Evolutionary conservation across 2,888 invertebrate species (phyloP).

Genomic region (Nephrotoma guestfalica): DNA sequence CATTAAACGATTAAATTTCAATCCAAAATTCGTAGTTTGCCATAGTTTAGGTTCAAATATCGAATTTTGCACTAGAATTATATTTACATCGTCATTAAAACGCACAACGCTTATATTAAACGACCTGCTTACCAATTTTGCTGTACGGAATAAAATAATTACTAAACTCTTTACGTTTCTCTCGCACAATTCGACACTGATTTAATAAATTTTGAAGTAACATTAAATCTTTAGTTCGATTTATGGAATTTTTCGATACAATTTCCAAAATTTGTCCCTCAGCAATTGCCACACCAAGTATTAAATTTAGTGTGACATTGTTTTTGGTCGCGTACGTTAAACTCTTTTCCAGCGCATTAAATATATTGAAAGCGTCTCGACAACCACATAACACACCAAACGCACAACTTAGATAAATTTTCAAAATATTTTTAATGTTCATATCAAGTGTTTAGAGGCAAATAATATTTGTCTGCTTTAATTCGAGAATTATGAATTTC

Average conservation of each 20-base stretch:
- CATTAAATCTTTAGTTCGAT: not conserved
- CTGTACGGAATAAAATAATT: not conserved
- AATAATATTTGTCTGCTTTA: not conserved
- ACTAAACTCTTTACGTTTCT: not conserved
- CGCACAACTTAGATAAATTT: not conserved
- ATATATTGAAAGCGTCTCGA: not conserved
- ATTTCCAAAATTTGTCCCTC: not conserved
- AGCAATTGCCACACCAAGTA: not conserved
- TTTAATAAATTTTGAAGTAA: not conserved
- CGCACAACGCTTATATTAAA: not conserved
- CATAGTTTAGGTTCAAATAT: not conserved
- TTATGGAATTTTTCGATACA: not conserved
- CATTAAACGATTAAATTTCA: not conserved
- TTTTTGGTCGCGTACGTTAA: not conserved
- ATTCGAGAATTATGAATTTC: not conserved
- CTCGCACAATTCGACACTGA: not conserved
- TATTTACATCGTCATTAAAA: not conserved
- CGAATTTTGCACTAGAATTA: not conserved
- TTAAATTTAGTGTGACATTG: not conserved
- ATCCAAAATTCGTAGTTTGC: not conserved
- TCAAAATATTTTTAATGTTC: not conserved
- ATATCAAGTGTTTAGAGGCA: not conserved
- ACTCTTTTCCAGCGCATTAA: not conserved
- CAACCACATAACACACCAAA: not conserved
- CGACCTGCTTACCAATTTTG: not conserved